Percentiles rank a stretch among this genome's conserved stretches.
phyloP scores from a whole-genome alignment of 2,888 invertebrate species.

The Cephus pygmeus region DNA sequence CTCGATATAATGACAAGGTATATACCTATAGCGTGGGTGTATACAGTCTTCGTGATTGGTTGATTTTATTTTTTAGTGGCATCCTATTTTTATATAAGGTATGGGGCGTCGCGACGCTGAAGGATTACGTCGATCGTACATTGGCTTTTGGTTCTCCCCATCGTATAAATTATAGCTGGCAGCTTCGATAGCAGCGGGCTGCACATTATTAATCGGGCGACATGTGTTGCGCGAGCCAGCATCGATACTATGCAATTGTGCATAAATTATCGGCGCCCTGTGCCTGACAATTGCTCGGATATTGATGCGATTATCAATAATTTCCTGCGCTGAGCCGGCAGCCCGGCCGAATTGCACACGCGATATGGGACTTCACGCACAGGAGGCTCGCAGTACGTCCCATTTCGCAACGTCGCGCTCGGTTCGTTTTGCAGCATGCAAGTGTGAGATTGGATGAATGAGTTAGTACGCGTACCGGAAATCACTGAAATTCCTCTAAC shows the following conservation, averaged over 20 bases:
- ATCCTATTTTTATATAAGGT: not conserved
- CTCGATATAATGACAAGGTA: not conserved
- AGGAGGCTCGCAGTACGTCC: not conserved
- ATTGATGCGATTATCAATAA: conserved; percentile 64
- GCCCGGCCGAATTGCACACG: conserved; percentile 17
- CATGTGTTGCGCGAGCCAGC: conserved; percentile 40
- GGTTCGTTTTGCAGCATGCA: not conserved
- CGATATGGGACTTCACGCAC: not conserved
- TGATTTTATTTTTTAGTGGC: not conserved
- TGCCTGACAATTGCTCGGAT: conserved; percentile 57
- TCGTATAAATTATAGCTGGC: not conserved
- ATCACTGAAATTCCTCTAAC: not conserved
- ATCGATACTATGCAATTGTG: conserved; percentile 58
- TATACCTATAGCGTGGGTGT: not conserved
- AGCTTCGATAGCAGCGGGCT: conserved; percentile 42
- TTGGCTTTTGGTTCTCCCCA: not conserved
- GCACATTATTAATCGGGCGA: conserved; percentile 35
- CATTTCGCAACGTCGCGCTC: not conserved
- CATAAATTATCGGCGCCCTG: conserved; percentile 56
- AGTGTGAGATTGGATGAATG: not conserved
- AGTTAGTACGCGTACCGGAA: not conserved
- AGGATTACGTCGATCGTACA: not conserved
- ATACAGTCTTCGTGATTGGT: not conserved
- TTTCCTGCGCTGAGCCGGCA: conserved; percentile 37
- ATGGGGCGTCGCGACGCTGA: not conserved